Evolutionary conservation across 35 echinoderm and acorn worm genomes (phyloP).

Genomic region (Anneissia japonica): DNA sequence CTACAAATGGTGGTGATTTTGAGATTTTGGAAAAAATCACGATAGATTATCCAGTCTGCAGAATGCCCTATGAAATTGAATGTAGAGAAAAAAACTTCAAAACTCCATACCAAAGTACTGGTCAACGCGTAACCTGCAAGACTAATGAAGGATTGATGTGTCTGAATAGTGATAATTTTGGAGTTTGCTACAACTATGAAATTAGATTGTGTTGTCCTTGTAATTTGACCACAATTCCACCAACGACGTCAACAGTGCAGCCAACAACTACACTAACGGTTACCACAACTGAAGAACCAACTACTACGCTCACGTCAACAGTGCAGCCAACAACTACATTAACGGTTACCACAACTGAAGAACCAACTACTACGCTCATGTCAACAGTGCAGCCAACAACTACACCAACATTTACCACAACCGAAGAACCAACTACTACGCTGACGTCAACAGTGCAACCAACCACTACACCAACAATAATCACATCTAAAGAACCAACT

Average conservation of each 20-base stretch:
- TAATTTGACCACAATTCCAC: neutral
- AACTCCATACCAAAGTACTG: neutral
- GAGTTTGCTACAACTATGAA: neutral
- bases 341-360: neutral
- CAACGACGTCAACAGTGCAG: neutral
- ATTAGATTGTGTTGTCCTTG: neutral
- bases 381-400: neutral
- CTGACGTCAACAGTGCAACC: neutral
- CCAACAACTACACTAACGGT: neutral
- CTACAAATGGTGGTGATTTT: neutral
- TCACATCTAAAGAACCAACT: neutral
- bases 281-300: neutral
- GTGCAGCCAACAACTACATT: neutral
- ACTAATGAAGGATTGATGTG: neutral
- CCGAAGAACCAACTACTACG: neutral
- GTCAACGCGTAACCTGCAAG: neutral
- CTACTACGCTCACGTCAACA: neutral
- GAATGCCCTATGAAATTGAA: neutral
- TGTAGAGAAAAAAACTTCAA: neutral
- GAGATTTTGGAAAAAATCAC: neutral
- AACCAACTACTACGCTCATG: neutral
- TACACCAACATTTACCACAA: neutral
- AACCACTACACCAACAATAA: neutral
- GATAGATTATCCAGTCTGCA: neutral
- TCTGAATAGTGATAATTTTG: neutral